These are phyloP conservation scores for Gonatopus flavifemur DNA, from an alignment of 1,140 invertebrate species.

Conservation along the genomic window DNA sequence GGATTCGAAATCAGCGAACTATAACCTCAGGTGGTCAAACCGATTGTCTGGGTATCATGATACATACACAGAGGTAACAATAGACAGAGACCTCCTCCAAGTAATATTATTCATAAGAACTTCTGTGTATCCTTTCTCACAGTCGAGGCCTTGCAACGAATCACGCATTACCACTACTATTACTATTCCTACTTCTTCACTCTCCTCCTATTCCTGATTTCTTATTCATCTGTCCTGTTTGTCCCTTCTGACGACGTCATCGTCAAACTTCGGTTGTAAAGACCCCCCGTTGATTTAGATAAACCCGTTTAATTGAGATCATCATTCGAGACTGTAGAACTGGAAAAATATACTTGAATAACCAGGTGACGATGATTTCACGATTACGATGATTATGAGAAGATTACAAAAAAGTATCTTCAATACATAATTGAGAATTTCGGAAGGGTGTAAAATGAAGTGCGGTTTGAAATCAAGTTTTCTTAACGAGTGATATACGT, in stretches of 20 bases:
- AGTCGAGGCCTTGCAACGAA: slow-evolving; percentile 22
- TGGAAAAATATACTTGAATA: too few species aligned
- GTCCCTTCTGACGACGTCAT: slow-evolving; percentile 28
- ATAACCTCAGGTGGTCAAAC: slow-evolving; percentile 36
- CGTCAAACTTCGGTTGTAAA: slow-evolving; percentile 25
- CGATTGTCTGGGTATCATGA: slow-evolving; percentile 37
- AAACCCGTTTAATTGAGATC: slow-evolving; percentile 55
- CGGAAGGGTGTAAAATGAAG: too few species aligned
- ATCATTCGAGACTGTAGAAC: too few species aligned
- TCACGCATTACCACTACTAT: slow-evolving; percentile 35
- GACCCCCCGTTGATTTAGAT: slow-evolving; percentile 43
- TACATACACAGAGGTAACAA: slow-evolving; percentile 38
- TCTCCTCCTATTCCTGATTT: slow-evolving; percentile 32
- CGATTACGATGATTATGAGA: too few species aligned
- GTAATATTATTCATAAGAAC: slow-evolving; percentile 14
- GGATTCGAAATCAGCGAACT: slow-evolving; percentile 19
- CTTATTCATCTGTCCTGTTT: slow-evolving; percentile 36
- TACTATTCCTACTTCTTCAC: slow-evolving; percentile 3
- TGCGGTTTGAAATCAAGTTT: too few species aligned
- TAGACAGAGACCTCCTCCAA: not conserved
- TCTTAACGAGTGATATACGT: too few species aligned
- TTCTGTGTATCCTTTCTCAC: slow-evolving; percentile 38
- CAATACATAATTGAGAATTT: too few species aligned
- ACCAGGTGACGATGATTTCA: too few species aligned
- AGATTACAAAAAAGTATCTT: too few species aligned